Conservation (phyloP, 2,113 vertebrate genomes). For the Mirounga angustirostris region DNA sequence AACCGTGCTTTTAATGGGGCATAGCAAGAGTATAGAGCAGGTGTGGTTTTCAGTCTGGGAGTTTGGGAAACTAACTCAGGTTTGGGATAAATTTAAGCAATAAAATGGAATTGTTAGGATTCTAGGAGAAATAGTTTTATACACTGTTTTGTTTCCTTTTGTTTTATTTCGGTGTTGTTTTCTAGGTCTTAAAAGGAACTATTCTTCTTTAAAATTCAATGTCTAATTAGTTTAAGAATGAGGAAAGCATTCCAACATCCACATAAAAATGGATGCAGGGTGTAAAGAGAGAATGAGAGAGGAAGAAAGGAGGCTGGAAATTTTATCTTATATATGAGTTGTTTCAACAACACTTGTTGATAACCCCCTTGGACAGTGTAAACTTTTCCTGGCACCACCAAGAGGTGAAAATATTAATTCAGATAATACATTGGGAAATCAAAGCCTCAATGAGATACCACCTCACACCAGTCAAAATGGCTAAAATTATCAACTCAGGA, state of each 20-base stretch:
- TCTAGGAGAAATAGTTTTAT: neutral
- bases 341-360: neutral
- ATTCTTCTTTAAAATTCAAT: neutral
- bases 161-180: neutral
- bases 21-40: neutral
- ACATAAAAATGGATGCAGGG: neutral
- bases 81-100: slow-evolving; percentile 1
- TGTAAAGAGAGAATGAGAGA: neutral
- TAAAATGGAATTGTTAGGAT: neutral
- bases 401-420: neutral
- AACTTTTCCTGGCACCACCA: neutral
- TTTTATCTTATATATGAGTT: neutral
- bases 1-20: neutral
- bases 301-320: neutral
- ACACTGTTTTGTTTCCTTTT: neutral
- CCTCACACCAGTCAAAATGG: neutral
- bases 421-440: neutral
- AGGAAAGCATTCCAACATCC: neutral
- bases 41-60: neutral
- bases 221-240: neutral
- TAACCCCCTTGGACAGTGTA: neutral
- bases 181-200: neutral
- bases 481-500: neutral
- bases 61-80: neutral
- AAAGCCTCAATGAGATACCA: neutral